A percentile compares a stretch with the other conserved stretches of the same genome.
Conservation (phyloP, 2,797 vertebrate species). For the Lophura swinhoii region DNA sequence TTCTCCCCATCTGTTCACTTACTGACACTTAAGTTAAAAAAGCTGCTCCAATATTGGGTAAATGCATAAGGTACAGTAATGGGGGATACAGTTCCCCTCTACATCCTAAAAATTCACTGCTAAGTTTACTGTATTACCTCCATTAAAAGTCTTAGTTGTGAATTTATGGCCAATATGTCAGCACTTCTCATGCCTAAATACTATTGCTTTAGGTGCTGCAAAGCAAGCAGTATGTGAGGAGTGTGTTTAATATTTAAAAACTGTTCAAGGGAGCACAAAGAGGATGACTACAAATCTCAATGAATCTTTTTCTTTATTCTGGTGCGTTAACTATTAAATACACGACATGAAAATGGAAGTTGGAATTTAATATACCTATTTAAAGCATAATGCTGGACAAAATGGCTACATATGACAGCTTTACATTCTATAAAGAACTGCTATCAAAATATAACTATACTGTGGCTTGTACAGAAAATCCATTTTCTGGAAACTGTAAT, state of each 20-base stretch:
- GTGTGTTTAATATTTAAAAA: slow-evolving; percentile 33
- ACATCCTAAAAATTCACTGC: slow-evolving; percentile 2
- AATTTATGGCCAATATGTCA: background rate
- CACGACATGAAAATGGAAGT: slow-evolving; percentile 50
- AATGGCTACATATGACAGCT: slow-evolving; percentile 55
- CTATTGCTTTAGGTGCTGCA: slow-evolving; percentile 32
- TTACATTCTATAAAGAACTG: slow-evolving; percentile 69
- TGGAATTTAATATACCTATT: slow-evolving; percentile 63
- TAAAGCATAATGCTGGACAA: slow-evolving; percentile 62
- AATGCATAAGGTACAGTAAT: slow-evolving; percentile 33
- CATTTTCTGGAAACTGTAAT: slow-evolving; percentile 61
- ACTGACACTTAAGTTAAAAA: slow-evolving; percentile 2
- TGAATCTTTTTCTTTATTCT: slow-evolving; percentile 46
- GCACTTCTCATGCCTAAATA: slow-evolving; percentile 33
- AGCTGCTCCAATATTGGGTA: slow-evolving; percentile 34
- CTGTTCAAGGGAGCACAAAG: slow-evolving; percentile 43
- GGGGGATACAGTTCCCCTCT: slow-evolving; percentile 2
- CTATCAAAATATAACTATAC: slow-evolving; percentile 67
- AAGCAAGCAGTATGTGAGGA: slow-evolving; percentile 28
- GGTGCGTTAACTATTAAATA: slow-evolving; percentile 58
- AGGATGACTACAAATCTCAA: slow-evolving; percentile 45
- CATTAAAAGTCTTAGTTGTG: slow-evolving; percentile 27
- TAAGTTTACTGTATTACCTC: slow-evolving; percentile 37
- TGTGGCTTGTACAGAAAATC: slow-evolving; percentile 73
- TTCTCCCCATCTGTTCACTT: slow-evolving; percentile 16